Conservation (phyloP, 2,113 vertebrate genomes). For the Rafetus swinhoei region DNA sequence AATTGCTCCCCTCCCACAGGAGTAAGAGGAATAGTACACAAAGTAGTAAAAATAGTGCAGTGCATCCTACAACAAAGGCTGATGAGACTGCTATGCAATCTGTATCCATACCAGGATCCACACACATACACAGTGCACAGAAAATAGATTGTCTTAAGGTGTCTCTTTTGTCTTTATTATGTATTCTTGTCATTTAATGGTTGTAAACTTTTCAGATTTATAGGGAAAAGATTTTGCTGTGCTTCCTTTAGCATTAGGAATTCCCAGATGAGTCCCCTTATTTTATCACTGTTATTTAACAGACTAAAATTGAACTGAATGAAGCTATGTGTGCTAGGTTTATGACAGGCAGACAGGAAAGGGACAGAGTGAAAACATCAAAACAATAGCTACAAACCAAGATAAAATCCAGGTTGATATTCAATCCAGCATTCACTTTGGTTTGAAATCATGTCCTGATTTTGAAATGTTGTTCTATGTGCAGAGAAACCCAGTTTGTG, state of each 20-base stretch:
- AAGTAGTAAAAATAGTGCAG: not conserved
- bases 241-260: not conserved
- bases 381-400: not conserved
- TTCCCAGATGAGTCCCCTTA: not conserved
- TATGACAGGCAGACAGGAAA: not conserved
- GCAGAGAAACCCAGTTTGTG: not conserved
- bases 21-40: fast-evolving
- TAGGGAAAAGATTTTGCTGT: not conserved
- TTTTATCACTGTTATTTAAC: not conserved
- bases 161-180: not conserved
- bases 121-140: not conserved
- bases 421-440: not conserved
- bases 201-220: not conserved
- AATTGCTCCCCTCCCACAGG: no score
- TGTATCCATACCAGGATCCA: not conserved
- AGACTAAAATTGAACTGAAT: not conserved
- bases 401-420: not conserved
- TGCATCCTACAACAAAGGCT: fast-evolving
- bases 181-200: not conserved
- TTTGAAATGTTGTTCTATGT: not conserved
- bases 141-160: not conserved
- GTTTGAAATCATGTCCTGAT: not conserved
- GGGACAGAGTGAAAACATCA: not conserved
- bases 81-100: not conserved
- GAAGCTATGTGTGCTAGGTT: not conserved